Conservation (phyloP, 2,113 vertebrate species). For the Lepus americanus region DNA sequence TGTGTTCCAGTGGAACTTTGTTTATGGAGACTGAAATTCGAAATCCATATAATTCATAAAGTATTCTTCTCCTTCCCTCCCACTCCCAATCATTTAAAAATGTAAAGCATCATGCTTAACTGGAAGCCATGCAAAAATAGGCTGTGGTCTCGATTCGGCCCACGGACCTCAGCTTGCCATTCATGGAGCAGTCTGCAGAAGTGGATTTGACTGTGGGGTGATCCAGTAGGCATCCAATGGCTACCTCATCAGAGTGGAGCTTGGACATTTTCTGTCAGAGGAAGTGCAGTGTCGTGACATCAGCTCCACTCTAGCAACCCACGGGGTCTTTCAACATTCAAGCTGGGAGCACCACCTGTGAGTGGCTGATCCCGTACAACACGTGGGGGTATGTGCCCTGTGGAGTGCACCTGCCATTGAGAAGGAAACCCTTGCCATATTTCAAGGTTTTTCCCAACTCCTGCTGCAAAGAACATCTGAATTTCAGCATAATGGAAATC, state of each 20-base stretch:
- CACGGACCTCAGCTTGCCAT: not conserved
- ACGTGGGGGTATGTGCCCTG: too few relatives aligned
- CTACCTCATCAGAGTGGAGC: not conserved
- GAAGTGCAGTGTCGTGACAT: not conserved
- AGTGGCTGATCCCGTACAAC: fast-evolving
- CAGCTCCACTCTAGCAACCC: not conserved
- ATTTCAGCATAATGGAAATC: conserved; percentile 64
- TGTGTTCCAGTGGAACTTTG: not conserved
- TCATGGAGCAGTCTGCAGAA: not conserved
- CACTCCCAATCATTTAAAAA: not conserved
- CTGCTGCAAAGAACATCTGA: conserved; percentile 66
- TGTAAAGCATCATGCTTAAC: not conserved
- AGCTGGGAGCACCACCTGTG: not conserved
- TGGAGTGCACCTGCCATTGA: conserved; percentile 49
- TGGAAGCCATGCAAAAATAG: not conserved
- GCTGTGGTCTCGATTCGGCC: fast-evolving
- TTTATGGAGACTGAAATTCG: not conserved
- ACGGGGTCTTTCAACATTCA: not conserved
- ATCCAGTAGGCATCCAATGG: not conserved
- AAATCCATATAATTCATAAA: not conserved
- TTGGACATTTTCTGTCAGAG: not conserved
- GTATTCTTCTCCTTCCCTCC: not conserved
- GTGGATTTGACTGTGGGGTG: not conserved
- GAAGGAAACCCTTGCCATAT: conserved; percentile 26
- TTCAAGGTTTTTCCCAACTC: not conserved